phyloP scores from a whole-genome alignment of 2,888 invertebrate genomes.

The Vanessa cardui region DNA sequence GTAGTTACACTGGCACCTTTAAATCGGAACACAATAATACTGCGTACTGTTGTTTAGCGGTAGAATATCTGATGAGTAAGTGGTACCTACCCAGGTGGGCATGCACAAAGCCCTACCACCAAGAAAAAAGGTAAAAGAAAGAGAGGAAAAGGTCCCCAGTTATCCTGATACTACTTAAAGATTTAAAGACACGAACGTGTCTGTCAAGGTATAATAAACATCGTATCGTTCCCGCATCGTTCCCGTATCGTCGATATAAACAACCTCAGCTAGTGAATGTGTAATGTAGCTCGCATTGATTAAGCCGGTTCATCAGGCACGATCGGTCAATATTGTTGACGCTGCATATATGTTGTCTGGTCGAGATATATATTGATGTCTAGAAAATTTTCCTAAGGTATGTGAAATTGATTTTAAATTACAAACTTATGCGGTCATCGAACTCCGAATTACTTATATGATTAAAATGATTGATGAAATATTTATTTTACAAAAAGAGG shows the following conservation, averaged over 20 bases:
- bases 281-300: slow-evolving; percentile 30
- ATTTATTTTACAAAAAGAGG: too few relatives aligned
- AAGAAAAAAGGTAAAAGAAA: too few relatives aligned
- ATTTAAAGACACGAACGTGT: too few relatives aligned
- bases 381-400: slow-evolving; percentile 10
- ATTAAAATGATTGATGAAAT: too few relatives aligned
- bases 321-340: slow-evolving; percentile 15
- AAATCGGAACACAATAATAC: too few relatives aligned
- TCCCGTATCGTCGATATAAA: background rate
- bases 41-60: too few relatives aligned
- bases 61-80: too few relatives aligned
- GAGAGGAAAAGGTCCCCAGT: too few relatives aligned
- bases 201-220: background rate
- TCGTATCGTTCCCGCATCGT: background rate
- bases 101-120: too few relatives aligned
- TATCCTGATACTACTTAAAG: too few relatives aligned
- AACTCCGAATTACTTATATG: background rate
- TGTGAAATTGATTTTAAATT: background rate
- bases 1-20: too few relatives aligned
- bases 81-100: too few relatives aligned
- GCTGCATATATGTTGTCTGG: slow-evolving; percentile 21
- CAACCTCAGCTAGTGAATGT: slow-evolving; percentile 7
- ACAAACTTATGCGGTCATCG: slow-evolving; percentile 2
- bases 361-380: background rate
- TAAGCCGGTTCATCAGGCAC: slow-evolving; percentile 39